Evolutionary conservation across 1,140 invertebrate species (phyloP).

Genomic region (Ptiloglossa arizonensis): DNA sequence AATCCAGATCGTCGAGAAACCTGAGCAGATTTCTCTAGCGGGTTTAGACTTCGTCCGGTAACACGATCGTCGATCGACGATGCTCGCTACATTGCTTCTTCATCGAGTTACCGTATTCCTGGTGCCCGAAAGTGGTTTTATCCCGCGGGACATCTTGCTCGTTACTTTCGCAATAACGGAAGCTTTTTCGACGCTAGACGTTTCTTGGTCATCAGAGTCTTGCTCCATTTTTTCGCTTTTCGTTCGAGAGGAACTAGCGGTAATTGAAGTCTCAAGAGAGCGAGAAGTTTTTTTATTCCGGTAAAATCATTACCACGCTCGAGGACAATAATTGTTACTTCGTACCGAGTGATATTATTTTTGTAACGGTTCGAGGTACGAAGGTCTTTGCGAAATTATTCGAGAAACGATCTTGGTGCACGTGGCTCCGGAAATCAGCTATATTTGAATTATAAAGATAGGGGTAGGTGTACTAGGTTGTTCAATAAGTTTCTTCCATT

Average conservation of each 20-base stretch:
- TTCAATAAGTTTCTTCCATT: too few species aligned
- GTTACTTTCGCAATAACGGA: constrained; percentile 32
- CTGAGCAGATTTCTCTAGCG: constrained; percentile 56
- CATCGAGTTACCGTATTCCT: constrained; percentile 25
- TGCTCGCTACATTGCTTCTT: constrained; percentile 21
- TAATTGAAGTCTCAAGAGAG: background rate
- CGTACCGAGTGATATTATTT: too few species aligned
- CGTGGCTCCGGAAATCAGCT: too few species aligned
- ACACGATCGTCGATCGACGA: constrained; percentile 52
- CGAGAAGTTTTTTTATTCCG: background rate
- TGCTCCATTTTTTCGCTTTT: constrained; percentile 1
- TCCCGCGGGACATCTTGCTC: background rate
- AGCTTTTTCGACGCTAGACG: constrained; percentile 1
- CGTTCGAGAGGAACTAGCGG: background rate
- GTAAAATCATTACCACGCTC: background rate
- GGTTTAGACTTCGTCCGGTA: constrained; percentile 44
- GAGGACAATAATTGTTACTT: too few species aligned
- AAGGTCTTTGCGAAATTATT: too few species aligned
- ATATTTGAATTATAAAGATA: too few species aligned
- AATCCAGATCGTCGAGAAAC: constrained; percentile 52
- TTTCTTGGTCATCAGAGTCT: constrained; percentile 1
- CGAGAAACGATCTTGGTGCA: too few species aligned
- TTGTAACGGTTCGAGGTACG: too few species aligned
- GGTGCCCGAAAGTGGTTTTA: constrained; percentile 27
- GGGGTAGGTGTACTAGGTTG: too few species aligned